Evolutionary conservation across 2,797 vertebrate species (phyloP), one percentile per base, ranked within the genome.

Genomic region (Chloroceryle amazona): DNA sequence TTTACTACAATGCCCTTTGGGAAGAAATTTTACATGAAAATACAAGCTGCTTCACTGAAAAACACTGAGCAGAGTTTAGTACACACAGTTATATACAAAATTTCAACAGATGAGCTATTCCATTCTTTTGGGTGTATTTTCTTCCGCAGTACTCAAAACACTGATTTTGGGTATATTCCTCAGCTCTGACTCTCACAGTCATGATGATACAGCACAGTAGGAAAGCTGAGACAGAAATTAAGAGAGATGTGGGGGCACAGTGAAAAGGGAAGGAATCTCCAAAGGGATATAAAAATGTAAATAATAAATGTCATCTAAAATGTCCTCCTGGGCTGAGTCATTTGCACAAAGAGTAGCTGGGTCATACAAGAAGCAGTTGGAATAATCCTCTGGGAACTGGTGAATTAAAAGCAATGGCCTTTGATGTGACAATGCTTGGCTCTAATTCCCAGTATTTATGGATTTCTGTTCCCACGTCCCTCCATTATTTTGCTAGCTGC

Each of bases 221-320:
- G 51, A 62, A 71, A 82, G 28, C n/a, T 44, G 31, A 22, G 46
- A 61, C 20, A 87, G 61, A 67, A 89, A 78, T 21, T 23, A 47
- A 75, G n/a, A 51, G 67, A 71, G n/a, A 75, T 58, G 8, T 39
- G 57, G 22, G 16, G 31, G 5, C 47, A 80, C 1, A 3, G 6
- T 10, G 63, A 25, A 83, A 61, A 80, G 22, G 18, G 54, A 86
- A 62, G 5, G 20, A 78, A 68, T 76, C 51, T 86, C 81, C 31
- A 75, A 79, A 76, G 68, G 42, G 61, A 39, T 74, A 70, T 81
- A 44, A 85, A 95, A 93, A 61, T 26, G 13, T 81, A 89, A 89
- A 94, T 85, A 97, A 95, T 49, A 90, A 89, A 71, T 75, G 65
- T n/a, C 4, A 25, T 58, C 57, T 61, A 51, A 96, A 96, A 73